Evolutionary conservation across 2,888 invertebrate genomes (phyloP).

Genomic region (Penaeus monodon): DNA sequence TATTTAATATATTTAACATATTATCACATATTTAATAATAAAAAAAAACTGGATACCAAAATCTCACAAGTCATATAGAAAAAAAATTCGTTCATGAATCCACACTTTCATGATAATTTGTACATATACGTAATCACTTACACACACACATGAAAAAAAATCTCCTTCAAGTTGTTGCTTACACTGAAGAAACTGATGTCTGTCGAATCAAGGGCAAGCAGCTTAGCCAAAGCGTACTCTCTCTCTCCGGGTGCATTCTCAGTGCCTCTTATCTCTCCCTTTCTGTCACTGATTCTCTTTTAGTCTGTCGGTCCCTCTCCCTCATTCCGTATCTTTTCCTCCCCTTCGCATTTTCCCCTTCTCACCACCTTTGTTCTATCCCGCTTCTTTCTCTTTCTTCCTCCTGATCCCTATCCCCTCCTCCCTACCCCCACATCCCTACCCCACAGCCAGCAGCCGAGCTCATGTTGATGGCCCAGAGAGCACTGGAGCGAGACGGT

Average conservation of each 20-base stretch:
- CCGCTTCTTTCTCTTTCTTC: neutral
- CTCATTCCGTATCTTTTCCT: neutral
- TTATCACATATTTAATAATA: too few relatives aligned
- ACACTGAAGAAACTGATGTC: slow-evolving; percentile 1
- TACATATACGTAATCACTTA: too few relatives aligned
- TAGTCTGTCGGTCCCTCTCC: neutral
- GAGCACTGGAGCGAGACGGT: slow-evolving; percentile 30
- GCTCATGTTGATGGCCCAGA: slow-evolving; percentile 23
- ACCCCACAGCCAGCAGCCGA: neutral
- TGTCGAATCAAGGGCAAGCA: neutral
- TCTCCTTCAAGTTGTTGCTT: too few relatives aligned
- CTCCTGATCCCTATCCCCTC: neutral
- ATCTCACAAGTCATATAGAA: too few relatives aligned
- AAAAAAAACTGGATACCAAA: too few relatives aligned
- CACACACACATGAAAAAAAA: too few relatives aligned
- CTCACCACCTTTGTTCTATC: neutral
- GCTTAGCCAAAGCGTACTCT: neutral
- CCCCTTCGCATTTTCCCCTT: neutral
- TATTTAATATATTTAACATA: too few relatives aligned
- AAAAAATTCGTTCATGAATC: too few relatives aligned
- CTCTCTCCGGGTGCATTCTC: neutral
- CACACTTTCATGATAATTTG: too few relatives aligned
- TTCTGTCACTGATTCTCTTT: neutral
- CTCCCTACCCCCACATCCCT: neutral
- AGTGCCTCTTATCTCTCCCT: neutral